A percentile compares a stretch with the other conserved stretches of the same genome.
Evolutionary conservation across 2,113 vertebrate genomes (phyloP).

Genomic region (Cephalopterus ornatus): DNA sequence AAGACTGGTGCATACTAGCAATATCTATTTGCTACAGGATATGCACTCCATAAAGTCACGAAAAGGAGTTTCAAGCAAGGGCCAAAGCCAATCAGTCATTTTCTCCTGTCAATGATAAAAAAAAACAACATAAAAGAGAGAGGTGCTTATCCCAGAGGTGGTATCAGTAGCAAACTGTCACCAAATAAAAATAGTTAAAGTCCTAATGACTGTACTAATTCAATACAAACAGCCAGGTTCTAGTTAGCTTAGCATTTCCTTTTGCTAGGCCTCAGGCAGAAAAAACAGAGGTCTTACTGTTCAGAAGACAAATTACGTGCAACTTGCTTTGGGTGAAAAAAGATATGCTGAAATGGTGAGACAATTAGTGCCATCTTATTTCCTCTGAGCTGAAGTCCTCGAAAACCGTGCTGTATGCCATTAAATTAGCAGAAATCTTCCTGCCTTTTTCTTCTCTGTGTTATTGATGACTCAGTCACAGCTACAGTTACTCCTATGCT

Average conservation of each 20-base stretch:
- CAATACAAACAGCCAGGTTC: slow-evolving; percentile 34
- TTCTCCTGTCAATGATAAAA: slow-evolving; percentile 79
- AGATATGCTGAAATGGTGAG: not conserved
- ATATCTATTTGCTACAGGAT: slow-evolving; percentile 83
- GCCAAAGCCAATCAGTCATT: slow-evolving; percentile 83
- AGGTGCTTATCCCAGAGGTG: slow-evolving; percentile 78
- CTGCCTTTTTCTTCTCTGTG: not conserved
- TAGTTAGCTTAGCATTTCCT: slow-evolving; percentile 12
- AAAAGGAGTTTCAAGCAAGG: slow-evolving; percentile 78
- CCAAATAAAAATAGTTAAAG: slow-evolving; percentile 56
- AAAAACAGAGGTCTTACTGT: not conserved
- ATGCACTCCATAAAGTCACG: slow-evolving; percentile 65
- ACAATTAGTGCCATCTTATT: not conserved
- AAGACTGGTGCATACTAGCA: slow-evolving; percentile 78
- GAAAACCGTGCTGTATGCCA: not conserved
- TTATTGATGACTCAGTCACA: not conserved
- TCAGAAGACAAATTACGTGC: not conserved
- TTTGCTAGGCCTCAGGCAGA: not conserved
- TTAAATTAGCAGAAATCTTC: not conserved
- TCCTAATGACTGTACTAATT: slow-evolving; percentile 50
- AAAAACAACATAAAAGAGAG: slow-evolving; percentile 73
- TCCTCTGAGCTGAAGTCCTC: not conserved
- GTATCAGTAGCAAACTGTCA: slow-evolving; percentile 76
- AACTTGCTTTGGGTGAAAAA: not conserved
- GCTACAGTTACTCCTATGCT: not conserved